Evolutionary conservation across 2,797 vertebrate species (phyloP), one percentile per base, ranked within the genome.

Genomic region (Pyrocephalus nanus): DNA sequence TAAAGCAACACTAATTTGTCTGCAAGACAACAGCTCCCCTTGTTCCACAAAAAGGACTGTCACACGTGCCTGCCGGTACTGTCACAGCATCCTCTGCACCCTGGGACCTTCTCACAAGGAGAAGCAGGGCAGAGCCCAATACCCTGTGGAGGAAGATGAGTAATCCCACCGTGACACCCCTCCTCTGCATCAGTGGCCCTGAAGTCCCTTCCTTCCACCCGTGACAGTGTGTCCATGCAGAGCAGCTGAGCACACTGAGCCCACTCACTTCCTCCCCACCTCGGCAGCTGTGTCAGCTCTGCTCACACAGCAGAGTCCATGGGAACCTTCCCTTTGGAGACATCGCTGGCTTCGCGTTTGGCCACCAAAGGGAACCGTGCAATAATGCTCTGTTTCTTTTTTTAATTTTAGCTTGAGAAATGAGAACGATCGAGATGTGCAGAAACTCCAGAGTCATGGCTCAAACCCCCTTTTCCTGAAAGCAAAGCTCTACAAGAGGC

Each of bases 141-240:
- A 0, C 8, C 22, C 54, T 16, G 60, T 32, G 47, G 43, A 21
- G 34, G 23, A 15, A 13, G 34, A 22, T 0, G 2, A 22, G 8
- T 13, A 11, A n/a, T 16, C 53, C 55, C 71, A 30, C 17, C 0
- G 0, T 26, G 45, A 65, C 65, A 32, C 2, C 3, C 17, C 34
- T 81, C 36, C 23, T 32, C 32, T 3, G 32, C 34, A 29, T 11
- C 36, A 15, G 2, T 1, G 36, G 40, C 13, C 21, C n/a, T 11
- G 40, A 3, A 8, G 6, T 4, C n/a, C 42, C 65, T 54, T 55
- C 55, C 45, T 11, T 9, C 8, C 45, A 30, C 1, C 55, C 10
- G 0, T 0, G 19, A 23, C 12, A 16, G 43, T 2, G 4, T 8
- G 20, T 30, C 72, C 60, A 30, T 0, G 14, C 36, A 34, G 48